These are phyloP conservation scores for Oxyscelio sp. DNA, from an alignment of 2,888 invertebrate species.

Conservation along the genomic window DNA sequence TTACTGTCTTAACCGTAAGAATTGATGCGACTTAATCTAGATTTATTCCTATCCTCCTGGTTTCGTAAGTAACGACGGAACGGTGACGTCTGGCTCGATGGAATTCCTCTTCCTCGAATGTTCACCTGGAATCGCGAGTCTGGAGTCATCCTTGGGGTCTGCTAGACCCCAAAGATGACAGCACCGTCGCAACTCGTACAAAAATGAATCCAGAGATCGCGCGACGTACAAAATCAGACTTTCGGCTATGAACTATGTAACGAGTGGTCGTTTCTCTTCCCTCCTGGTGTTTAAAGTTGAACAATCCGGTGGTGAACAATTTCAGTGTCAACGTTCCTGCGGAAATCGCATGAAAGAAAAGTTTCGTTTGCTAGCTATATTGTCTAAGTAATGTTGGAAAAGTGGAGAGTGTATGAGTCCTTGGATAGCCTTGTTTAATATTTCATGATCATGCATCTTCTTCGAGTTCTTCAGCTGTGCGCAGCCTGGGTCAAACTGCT, in stretches of 20 bases:
- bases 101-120: neutral
- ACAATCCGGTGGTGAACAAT: neutral
- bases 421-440: no score
- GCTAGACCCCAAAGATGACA: conserved; percentile 4
- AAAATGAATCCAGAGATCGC: conserved; percentile 38
- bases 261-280: conserved; percentile 2
- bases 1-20: conserved; percentile 31
- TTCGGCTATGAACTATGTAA: conserved; percentile 23
- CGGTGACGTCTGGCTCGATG: conserved; percentile 2
- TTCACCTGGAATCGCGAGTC: no score
- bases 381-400: conserved; percentile 27
- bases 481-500: no score
- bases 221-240: conserved; percentile 57
- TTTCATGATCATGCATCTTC: no score
- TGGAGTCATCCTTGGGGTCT: no score
- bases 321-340: conserved; percentile 21
- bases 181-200: conserved; percentile 22
- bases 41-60: conserved; percentile 28
- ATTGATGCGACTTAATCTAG: conserved; percentile 29
- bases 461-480: no score
- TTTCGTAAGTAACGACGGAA: conserved; percentile 6
- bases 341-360: neutral
- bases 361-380: conserved; percentile 6
- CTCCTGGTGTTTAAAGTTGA: neutral
- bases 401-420: no score